phyloP scores from a whole-genome alignment of 2,888 invertebrate genomes.

The Pterostichus niger region DNA sequence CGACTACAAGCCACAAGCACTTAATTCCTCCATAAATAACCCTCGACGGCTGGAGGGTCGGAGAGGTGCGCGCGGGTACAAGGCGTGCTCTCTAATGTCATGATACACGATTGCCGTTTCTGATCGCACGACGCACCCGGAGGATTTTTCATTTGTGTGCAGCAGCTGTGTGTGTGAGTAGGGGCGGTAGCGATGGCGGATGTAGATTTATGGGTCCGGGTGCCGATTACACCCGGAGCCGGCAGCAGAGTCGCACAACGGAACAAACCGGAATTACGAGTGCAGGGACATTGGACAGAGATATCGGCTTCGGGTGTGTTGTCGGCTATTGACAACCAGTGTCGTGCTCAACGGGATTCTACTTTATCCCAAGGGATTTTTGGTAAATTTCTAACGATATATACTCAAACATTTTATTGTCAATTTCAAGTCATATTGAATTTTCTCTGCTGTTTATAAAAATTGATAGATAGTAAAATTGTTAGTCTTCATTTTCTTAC shows the following conservation, averaged over 20 bases:
- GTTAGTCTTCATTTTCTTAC: too few relatives aligned
- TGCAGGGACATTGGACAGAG: slow-evolving; percentile 45
- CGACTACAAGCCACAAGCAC: slow-evolving; percentile 32
- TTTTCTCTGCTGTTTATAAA: too few relatives aligned
- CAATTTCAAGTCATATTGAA: too few relatives aligned
- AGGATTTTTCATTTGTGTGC: slow-evolving; percentile 45
- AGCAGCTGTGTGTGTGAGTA: slow-evolving; percentile 41
- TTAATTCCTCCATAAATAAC: slow-evolving; percentile 37
- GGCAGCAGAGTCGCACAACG: slow-evolving; percentile 12
- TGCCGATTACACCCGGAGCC: slow-evolving; percentile 61
- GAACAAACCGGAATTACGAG: slow-evolving; percentile 60
- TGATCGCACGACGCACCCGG: slow-evolving; percentile 34
- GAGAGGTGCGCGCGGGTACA: neutral
- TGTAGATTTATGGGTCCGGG: slow-evolving; percentile 61
- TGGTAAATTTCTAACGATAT: too few relatives aligned
- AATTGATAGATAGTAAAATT: too few relatives aligned
- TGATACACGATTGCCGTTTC: slow-evolving; percentile 24
- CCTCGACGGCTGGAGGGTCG: neutral
- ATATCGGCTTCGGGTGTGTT: slow-evolving; percentile 35
- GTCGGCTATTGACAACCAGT: slow-evolving; percentile 56
- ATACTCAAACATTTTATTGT: too few relatives aligned
- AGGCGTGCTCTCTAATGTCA: slow-evolving; percentile 2
- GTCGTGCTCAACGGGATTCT: slow-evolving; percentile 8
- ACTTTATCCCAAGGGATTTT: neutral
- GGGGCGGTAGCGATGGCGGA: slow-evolving; percentile 16